Base-by-base conservation (phyloP, 1,140 invertebrate genomes). In the Nebria ingens region DNA sequence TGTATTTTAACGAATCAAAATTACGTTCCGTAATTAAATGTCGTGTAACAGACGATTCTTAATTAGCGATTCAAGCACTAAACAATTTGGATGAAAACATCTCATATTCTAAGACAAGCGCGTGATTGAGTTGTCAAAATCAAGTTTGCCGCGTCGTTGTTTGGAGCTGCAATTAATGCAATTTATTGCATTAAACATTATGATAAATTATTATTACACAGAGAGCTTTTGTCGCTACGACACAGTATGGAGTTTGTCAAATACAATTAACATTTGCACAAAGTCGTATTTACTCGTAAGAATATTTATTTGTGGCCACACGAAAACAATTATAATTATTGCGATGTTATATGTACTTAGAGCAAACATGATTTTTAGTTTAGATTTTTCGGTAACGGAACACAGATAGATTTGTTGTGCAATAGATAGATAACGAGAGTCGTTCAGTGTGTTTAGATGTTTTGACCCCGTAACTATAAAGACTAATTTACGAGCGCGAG, bases 211-310 rank as follows among this genome's bases (percentile, higher is more conserved):
- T 34, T 34, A 34, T n/a, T n/a, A n/a, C n/a, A n/a, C n/a, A n/a
- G n/a, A n/a, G n/a, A n/a, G n/a, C 9, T 17, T 12, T 12, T 45
- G 40, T 17, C 9, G 40, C 9, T 12, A 45, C 17, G 9, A 17
- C 17, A 11, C 17, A 6, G 40, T 45, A 9, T 45, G 40, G n/a
- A 45, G 17, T 17, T 17, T 45, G 40, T 45, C 40, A 45, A 45
- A 45, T 45, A 17, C 17, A 45, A 45, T 45, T 45, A 45, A 45
- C 40, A 45, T 45, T 45, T 45, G 40, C 17, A 29, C 13, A n/a
- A n/a, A n/a, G n/a, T n/a, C n/a, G n/a, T n/a, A n/a, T n/a, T n/a
- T n/a, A n/a, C n/a, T n/a, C n/a, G n/a, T n/a, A n/a, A n/a, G n/a
- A n/a, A n/a, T n/a, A n/a, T n/a, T n/a, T n/a, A n/a, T n/a, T n/a